Percentiles rank a stretch among this genome's conserved stretches.
These are phyloP conservation scores for Ceratina calcarata DNA, from an alignment of 1,140 invertebrate genomes.

Conservation along the genomic window DNA sequence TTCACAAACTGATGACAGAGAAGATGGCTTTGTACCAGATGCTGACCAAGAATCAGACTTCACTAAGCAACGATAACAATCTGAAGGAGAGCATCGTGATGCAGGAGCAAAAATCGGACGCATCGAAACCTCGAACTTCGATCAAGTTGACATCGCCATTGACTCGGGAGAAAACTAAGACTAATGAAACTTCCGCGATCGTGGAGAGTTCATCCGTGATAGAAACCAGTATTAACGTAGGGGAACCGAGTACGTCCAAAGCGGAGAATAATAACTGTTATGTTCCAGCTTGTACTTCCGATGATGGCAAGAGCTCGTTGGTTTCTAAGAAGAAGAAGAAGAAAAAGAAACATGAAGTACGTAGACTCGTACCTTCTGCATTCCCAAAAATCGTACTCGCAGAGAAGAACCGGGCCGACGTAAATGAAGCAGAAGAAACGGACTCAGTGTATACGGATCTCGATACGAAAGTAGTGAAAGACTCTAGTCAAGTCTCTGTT, in stretches of 20 bases:
- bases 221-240: no score
- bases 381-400: no score
- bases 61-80: not conserved
- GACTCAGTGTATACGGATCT: not conserved
- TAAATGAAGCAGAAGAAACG: not conserved
- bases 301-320: slow-evolving; percentile 23
- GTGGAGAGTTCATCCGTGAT: no score
- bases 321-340: not conserved
- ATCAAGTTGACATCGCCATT: slow-evolving; percentile 24
- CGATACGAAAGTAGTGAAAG: not conserved
- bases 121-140: not conserved
- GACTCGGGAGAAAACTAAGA: not conserved
- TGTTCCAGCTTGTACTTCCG: not conserved
- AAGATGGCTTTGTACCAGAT: slow-evolving; percentile 75
- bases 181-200: no score
- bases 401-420: not conserved
- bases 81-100: not conserved
- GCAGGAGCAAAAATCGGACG: not conserved
- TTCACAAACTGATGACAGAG: slow-evolving; percentile 75
- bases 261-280: not conserved
- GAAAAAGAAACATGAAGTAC: not conserved
- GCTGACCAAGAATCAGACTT: slow-evolving; percentile 57
- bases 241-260: no score
- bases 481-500: not conserved
- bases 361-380: no score